A percentile compares a stretch with the other conserved stretches of the same genome.
Evolutionary conservation across 2,888 invertebrate species (phyloP).

Genomic region (Teinopalpus imperialis): DNA sequence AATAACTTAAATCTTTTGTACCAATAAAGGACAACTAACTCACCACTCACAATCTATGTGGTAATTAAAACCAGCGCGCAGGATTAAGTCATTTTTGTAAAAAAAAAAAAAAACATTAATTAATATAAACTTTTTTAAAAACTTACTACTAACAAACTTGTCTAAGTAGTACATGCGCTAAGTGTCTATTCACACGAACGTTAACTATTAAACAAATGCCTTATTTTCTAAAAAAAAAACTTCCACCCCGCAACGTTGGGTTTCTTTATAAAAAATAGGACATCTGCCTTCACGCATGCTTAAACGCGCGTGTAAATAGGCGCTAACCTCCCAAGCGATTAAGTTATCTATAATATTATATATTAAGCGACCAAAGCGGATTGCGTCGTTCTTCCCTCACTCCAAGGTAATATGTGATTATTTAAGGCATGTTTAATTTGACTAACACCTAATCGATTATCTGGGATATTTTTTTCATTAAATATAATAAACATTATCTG

Average conservation of each 20-base stretch:
- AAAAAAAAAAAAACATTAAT: constrained; percentile 68
- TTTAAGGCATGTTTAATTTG: constrained; percentile 62
- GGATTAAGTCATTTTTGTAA: constrained; percentile 65
- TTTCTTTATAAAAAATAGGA: background rate
- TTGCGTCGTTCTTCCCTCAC: constrained; percentile 31
- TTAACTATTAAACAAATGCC: background rate
- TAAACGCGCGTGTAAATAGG: constrained; percentile 18
- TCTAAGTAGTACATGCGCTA: constrained; percentile 53
- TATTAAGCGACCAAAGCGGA: constrained; percentile 57
- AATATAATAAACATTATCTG: constrained; percentile 57
- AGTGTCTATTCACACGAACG: constrained; percentile 23
- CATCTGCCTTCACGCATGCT: background rate
- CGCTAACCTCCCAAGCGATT: constrained; percentile 48
- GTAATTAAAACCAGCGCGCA: constrained; percentile 72
- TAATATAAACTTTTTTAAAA: constrained; percentile 76
- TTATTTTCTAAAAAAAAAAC: background rate
- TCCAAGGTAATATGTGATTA: constrained; percentile 37
- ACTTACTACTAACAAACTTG: constrained; percentile 73
- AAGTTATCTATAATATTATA: too few relatives aligned
- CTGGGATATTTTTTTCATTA: constrained; percentile 50
- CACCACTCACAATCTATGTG: constrained; percentile 51
- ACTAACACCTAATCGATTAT: constrained; percentile 66
- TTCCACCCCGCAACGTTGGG: too few relatives aligned
- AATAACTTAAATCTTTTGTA: constrained; percentile 75
- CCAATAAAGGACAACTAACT: constrained; percentile 69